These are phyloP conservation scores for Coracopsis vasa DNA, from an alignment of 2,113 vertebrate genomes.

Conservation along the genomic window DNA sequence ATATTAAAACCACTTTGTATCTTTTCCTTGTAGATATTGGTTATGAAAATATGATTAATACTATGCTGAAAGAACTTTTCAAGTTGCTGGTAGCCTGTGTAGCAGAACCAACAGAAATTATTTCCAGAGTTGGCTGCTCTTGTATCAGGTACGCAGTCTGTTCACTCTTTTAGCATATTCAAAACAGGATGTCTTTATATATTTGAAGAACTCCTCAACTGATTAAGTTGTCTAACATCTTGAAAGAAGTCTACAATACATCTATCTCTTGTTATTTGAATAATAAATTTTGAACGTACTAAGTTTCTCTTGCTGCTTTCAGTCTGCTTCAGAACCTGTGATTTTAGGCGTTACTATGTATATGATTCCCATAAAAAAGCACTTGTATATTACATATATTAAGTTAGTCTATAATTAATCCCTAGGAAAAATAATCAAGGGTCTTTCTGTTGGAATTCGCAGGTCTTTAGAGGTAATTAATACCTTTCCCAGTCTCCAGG, in stretches of 20 bases:
- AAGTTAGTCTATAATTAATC: not conserved
- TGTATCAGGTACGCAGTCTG: constrained; percentile 87
- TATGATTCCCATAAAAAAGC: not conserved
- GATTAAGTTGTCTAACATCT: not conserved
- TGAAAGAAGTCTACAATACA: not conserved
- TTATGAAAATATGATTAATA: constrained; percentile 93
- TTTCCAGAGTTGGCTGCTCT: constrained; percentile 97
- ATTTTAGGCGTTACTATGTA: not conserved
- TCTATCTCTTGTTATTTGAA: not conserved
- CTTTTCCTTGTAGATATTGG: constrained; percentile 77
- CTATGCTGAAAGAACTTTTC: constrained; percentile 96
- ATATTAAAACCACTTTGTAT: not conserved
- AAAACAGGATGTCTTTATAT: not conserved
- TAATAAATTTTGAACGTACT: not conserved
- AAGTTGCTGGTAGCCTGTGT: constrained; percentile 92
- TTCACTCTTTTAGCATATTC: not conserved
- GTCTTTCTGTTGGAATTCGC: not conserved
- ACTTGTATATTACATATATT: not conserved
- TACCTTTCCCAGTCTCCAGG: not conserved
- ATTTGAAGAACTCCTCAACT: not conserved
- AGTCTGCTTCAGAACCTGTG: not conserved
- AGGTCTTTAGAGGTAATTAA: not conserved
- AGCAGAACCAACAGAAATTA: constrained; percentile 93
- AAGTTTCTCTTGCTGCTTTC: not conserved
- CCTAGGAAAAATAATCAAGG: not conserved